A percentile compares a stretch with the other conserved stretches of the same genome.
phyloP scores from a whole-genome alignment of 2,113 vertebrate genomes.

The Brachyhypopomus gauderio region DNA sequence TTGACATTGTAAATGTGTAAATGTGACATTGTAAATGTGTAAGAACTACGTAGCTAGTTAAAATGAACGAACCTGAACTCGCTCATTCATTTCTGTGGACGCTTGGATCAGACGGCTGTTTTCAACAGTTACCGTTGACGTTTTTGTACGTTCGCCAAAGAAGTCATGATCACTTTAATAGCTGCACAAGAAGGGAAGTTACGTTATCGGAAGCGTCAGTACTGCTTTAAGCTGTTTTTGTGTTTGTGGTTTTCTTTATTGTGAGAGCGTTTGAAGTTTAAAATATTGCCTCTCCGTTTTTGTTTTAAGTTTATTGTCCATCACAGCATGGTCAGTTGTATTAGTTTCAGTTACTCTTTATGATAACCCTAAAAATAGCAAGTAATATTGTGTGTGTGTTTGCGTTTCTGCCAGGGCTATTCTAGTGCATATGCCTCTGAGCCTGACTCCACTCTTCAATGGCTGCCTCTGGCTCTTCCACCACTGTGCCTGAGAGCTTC shows the following conservation, averaged over 20 bases:
- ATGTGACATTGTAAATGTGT: background rate
- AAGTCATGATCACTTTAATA: background rate
- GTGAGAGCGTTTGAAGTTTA: too few relatives aligned
- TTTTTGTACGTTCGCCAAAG: background rate
- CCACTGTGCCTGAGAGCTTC: slow-evolving; percentile 86
- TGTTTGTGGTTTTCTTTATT: background rate
- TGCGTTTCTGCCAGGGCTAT: slow-evolving; percentile 10
- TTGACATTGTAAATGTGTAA: background rate
- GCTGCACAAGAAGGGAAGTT: too few relatives aligned
- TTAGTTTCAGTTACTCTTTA: background rate
- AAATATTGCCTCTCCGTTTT: too few relatives aligned
- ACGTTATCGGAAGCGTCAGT: background rate
- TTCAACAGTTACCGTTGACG: too few relatives aligned
- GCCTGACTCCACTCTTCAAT: slow-evolving; percentile 65
- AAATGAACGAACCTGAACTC: background rate
- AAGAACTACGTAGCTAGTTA: background rate
- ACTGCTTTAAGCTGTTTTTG: background rate
- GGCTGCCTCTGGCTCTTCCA: slow-evolving; percentile 67
- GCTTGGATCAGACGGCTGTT: background rate
- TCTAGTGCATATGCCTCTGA: slow-evolving; percentile 62
- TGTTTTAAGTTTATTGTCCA: too few relatives aligned
- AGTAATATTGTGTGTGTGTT: background rate
- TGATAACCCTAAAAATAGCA: background rate
- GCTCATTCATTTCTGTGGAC: background rate
- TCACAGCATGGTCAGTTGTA: too few relatives aligned